A percentile compares a stretch with the other conserved stretches of the same genome.
phyloP scores from a whole-genome alignment of 1,140 invertebrate species.

The Atopsyche davidsoni region DNA sequence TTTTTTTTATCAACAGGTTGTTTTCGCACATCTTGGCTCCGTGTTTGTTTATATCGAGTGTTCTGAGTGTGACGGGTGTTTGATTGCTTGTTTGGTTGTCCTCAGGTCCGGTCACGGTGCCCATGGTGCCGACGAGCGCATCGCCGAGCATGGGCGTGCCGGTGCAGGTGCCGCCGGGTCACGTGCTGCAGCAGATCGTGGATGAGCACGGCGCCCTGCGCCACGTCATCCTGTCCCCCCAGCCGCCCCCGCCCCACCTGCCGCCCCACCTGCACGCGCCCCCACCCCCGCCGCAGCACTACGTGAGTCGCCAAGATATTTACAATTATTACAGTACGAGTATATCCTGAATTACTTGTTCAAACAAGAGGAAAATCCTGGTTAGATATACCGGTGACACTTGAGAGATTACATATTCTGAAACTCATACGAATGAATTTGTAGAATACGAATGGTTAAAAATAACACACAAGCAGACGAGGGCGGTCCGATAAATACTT shows the following conservation, averaged over 20 bases:
- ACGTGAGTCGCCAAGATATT: constrained; percentile 53
- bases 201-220: constrained; percentile 81
- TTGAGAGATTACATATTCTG: too few relatives aligned
- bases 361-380: too few relatives aligned
- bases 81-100: constrained; percentile 29
- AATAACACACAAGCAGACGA: too few relatives aligned
- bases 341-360: too few relatives aligned
- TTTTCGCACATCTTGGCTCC: not conserved
- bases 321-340: too few relatives aligned
- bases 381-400: too few relatives aligned
- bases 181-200: constrained; percentile 82
- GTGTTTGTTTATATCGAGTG: not conserved
- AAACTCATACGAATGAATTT: too few relatives aligned
- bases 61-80: too few relatives aligned
- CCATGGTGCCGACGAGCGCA: constrained; percentile 72
- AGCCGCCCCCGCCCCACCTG: constrained; percentile 57
- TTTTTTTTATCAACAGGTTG: too few relatives aligned
- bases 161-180: constrained; percentile 83
- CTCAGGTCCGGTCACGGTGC: constrained; percentile 70
- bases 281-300: constrained; percentile 50
- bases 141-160: constrained; percentile 74
- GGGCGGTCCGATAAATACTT: too few relatives aligned
- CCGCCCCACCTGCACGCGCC: constrained; percentile 48
- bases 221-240: constrained; percentile 76
- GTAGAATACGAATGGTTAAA: too few relatives aligned